Base-by-base conservation (phyloP, 2,113 vertebrate genomes). In the Trachemys scripta region DNA sequence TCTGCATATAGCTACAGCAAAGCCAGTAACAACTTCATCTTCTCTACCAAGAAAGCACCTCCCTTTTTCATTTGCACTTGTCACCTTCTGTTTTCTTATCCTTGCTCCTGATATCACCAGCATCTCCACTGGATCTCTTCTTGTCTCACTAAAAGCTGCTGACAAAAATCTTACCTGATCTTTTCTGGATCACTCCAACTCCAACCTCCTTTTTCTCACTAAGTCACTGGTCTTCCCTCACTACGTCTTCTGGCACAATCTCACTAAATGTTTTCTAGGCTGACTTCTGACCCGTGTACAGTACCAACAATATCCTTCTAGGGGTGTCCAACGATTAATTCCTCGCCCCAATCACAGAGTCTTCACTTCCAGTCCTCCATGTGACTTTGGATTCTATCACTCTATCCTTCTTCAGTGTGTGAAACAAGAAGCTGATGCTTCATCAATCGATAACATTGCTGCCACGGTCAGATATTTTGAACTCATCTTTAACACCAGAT, bases 291-390 rank as follows among this genome's bases (percentile, higher is more conserved):
- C 27, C 91, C 20, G 3, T 47, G 6, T 6, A 45, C 1, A 17
- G 13, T 25, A 80, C 3, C 2, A 17, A 8, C 25, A 47, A 42
- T 22, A 3, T 1, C n/a, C 45, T 69, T 17, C 3, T 1, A 0
- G 11, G 19, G 0, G 0, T 9, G 22, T 27, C 45, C 69, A 65
- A 16, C 5, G 31, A 62, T n/a, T 92, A 10, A 38, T 16, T 79
- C 51, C 87, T 49, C 1, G 0, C 20, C 27, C 79, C 83, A 12
- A 24, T 75, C 69, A 75, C 9, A 5, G 22, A 75, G 35, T 42
- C n/a, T 69, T n/a, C 62, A n/a, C 69, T 75, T 42, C n/a, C n/a
- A 19, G 38, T 75, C n/a, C n/a, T 75, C 69, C n/a, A 8, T 75
- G n/a, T 75, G 69, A 20, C 38, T 42, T 24, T 42, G 20, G 20